A percentile compares a stretch with the other conserved stretches of the same genome.
Evolutionary conservation across 2,113 vertebrate genomes (phyloP).

Genomic region (Prinia subflava): DNA sequence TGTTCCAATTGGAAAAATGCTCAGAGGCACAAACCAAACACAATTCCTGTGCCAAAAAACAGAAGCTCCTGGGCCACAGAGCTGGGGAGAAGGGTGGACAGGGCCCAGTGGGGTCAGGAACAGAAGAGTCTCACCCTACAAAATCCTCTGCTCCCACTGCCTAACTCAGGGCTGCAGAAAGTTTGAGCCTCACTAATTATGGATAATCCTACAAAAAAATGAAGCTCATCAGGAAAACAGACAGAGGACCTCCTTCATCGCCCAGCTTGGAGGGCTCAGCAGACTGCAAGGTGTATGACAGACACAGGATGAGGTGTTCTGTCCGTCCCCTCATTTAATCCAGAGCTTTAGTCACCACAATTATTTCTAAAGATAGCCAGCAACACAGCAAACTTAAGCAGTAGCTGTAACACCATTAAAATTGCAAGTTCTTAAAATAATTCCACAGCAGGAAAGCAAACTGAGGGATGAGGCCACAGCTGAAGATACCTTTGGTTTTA

Average conservation of each 20-base stretch:
- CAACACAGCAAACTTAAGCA: not conserved
- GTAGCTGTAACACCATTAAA: not conserved
- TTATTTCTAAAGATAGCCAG: not conserved
- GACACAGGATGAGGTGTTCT: not conserved
- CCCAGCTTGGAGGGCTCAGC: not conserved
- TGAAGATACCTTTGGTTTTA: not conserved
- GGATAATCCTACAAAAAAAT: constrained; percentile 50
- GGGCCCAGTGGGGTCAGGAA: accelerated
- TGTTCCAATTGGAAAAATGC: not conserved
- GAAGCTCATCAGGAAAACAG: not conserved
- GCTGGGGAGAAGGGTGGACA: not conserved
- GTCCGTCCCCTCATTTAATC: not conserved
- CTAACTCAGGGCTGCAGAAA: not conserved
- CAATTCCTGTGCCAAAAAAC: not conserved
- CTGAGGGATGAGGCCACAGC: not conserved
- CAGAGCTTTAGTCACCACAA: not conserved
- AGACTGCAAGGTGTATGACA: not conserved
- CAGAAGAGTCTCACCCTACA: not conserved
- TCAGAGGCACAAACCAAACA: not conserved
- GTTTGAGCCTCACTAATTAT: constrained; percentile 12
- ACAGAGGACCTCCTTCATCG: constrained; percentile 20
- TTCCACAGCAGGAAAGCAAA: not conserved
- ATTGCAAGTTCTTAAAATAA: not conserved
- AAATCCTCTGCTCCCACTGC: not conserved
- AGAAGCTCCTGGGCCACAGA: accelerated